Conservation (phyloP, 2,888 invertebrate genomes). For the Odiellus spinosus region DNA sequence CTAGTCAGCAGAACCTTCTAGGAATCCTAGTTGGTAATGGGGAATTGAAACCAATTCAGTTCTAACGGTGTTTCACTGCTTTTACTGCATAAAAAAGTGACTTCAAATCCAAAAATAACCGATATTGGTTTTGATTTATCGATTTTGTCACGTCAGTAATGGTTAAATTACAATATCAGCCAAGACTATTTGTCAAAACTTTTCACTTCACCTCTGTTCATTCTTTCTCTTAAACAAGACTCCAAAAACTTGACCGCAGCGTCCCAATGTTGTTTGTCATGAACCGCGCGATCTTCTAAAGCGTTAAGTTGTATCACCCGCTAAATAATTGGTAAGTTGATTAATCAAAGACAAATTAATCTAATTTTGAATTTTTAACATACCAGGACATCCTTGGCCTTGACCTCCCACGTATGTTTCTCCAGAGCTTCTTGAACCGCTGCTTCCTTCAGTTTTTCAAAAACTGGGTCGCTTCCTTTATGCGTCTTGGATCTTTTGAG, state of each 20-base stretch:
- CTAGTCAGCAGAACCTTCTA: too few relatives aligned
- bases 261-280: slow-evolving; percentile 84
- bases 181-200: neutral
- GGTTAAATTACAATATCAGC: neutral
- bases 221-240: slow-evolving; percentile 55
- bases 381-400: slow-evolving; percentile 46
- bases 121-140: too few relatives aligned
- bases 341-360: slow-evolving; percentile 8
- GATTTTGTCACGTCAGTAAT: neutral
- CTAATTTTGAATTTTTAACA: slow-evolving; percentile 12
- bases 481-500: slow-evolving; percentile 46
- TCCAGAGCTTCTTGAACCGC: slow-evolving; percentile 74
- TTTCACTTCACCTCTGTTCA: slow-evolving; percentile 34
- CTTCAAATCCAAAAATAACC: too few relatives aligned
- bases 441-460: slow-evolving; percentile 69
- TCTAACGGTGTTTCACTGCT: too few relatives aligned
- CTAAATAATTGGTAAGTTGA: too few relatives aligned
- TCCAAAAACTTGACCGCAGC: slow-evolving; percentile 78
- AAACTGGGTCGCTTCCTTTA: slow-evolving; percentile 69
- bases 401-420: slow-evolving; percentile 85
- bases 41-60: too few relatives aligned
- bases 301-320: slow-evolving; percentile 90
- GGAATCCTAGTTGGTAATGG: too few relatives aligned
- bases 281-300: slow-evolving; percentile 70
- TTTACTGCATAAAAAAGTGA: too few relatives aligned